Evolutionary conservation across 2,888 invertebrate species (phyloP).

Genomic region (Tortrix viridana): DNA sequence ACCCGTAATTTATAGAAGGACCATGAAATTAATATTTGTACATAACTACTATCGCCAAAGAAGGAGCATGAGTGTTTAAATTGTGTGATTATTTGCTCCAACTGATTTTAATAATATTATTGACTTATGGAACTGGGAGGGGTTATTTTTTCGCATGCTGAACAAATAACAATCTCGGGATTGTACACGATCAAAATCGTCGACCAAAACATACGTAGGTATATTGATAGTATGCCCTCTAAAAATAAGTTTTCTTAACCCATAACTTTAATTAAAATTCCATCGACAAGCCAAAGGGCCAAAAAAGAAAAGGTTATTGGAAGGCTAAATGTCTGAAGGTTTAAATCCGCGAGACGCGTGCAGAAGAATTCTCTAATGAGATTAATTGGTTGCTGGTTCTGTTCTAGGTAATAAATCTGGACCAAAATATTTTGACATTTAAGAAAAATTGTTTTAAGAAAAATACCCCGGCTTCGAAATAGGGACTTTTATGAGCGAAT

Average conservation of each 20-base stretch:
- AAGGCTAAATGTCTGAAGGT: slow-evolving; percentile 45
- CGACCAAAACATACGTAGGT: too few species aligned
- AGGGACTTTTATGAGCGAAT: neutral
- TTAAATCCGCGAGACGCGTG: slow-evolving; percentile 66
- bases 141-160: too few species aligned
- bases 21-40: too few species aligned
- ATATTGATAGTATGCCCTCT: too few species aligned
- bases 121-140: too few species aligned
- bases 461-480: neutral
- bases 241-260: slow-evolving; percentile 17
- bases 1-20: too few species aligned
- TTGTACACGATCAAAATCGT: too few species aligned
- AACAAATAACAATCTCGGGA: too few species aligned
- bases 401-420: slow-evolving; percentile 66
- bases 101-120: too few species aligned
- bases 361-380: slow-evolving; percentile 78
- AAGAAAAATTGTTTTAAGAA: slow-evolving; percentile 57
- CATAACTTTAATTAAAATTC: slow-evolving; percentile 74
- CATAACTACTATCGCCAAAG: too few species aligned
- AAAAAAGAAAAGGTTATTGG: slow-evolving; percentile 31
- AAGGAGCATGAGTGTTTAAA: too few species aligned
- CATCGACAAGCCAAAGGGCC: slow-evolving; percentile 56
- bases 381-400: slow-evolving; percentile 75
- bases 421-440: slow-evolving; percentile 66
- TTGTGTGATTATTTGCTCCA: too few species aligned